Evolutionary conservation across 2,113 vertebrate genomes (phyloP), one percentile per base, ranked within the genome.

Genomic region (Hemibagrus wyckioides): DNA sequence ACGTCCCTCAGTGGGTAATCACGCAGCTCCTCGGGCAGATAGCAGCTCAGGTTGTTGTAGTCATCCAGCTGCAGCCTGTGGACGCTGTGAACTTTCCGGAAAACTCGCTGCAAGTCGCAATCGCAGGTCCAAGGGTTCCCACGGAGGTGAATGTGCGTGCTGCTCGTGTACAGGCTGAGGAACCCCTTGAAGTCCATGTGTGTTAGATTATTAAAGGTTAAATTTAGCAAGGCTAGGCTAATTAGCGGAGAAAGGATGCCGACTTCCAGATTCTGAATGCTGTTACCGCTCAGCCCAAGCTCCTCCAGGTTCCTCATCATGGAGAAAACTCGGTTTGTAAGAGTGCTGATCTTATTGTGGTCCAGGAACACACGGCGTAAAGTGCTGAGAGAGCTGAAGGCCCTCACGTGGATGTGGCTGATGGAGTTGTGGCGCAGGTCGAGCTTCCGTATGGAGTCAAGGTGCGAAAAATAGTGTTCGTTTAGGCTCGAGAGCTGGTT

Each of bases 51-150:
- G 84, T 95, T 95, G 50, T 84, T 67, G 82, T 96, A 96, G 93
- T 96, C 95, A 41, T 96, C 95, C 89, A 97, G 89, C 80, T 94
- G 93, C 76, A 97, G 93, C 82, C 94, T 86, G 85, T 95, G 93
- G 85, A 96, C 92, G 80, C 91, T 95, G 6, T 88, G 92, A 83
- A 96, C 91, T 89, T 97, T 97, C 77, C 92, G 84, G 90, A 96
- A 96, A 2, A 95, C 95, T 41, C 96, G 93, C 88, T 97, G 96
- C 80, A 96, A 93, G 88, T 96, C 96, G 39, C 96, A 97, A 86
- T 96, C 95, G n/a, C 96, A 97, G 75, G 91, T 91, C 96, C 96
- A 97, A 0, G 94, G 94, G 89, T 97, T 97, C 19, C 90, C 88
- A 54, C 89, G 89, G 85, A 97, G 92, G 89, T 96, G 92, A 79